Base-by-base conservation (phyloP, 2,888 invertebrate genomes). In the Athalia rosae region DNA sequence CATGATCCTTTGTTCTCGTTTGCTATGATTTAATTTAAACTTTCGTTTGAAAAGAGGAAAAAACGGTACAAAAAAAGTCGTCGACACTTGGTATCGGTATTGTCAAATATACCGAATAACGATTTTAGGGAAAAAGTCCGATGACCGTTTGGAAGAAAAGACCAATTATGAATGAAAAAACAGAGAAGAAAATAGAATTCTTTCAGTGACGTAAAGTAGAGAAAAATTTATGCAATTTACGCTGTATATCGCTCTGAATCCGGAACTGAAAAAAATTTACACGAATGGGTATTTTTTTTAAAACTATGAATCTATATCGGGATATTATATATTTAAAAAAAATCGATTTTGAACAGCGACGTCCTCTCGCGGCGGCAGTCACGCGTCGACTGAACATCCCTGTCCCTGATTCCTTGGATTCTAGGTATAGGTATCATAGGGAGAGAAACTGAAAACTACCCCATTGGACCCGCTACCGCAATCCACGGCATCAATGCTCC, bases 361-460 rank as follows among this genome's bases (percentile, higher is more conserved):
- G 82, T 86, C 84, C 82, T 83, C 82, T 82, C 85, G 83, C 82
- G 84, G 84, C 87, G 88, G 81, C 81, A 86, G 87, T 87, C 85
- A 87, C 87, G 86, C 87, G 87, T 84, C 81, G 83, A 87, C 87
- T 87, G 86, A 85, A 84, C 83, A 85, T 85, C 87, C 86, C 86
- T 28, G 28, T 28, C 28, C 28, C 28, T 28, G 28, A 28, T 28
- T 28, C 28, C 28, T 28, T 28, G 28, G 28, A 28, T 28, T 28
- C 28, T 28, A 1, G 28, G 28, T 28, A 28, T 28, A 28, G 28
- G 28, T 28, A 28, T 53, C 56, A 71, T 58, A 71, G 58, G 71
- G 58, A 41, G 45, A 71, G 71, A 71, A 61, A 28, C 61, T 8
- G 81, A 85, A 82, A 84, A 84, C 83, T 84, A 85, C 81, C 86